phyloP scores from a whole-genome alignment of 2,797 vertebrate species.

The Triplophysa bombifrons region DNA sequence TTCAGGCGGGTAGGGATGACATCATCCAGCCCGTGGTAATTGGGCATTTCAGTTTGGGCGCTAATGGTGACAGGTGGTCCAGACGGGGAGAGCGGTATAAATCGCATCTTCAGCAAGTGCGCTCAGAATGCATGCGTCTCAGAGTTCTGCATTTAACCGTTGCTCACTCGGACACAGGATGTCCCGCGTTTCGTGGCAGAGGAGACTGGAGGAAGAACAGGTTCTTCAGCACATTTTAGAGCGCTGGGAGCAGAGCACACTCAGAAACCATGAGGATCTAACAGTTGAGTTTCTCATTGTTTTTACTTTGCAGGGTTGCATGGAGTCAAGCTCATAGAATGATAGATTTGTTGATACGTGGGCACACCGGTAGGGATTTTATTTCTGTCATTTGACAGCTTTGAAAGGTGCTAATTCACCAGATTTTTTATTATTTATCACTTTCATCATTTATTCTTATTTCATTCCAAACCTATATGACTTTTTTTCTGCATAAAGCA shows the following conservation, averaged over 20 bases:
- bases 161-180: conserved; percentile 60
- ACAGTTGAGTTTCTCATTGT: conserved; percentile 77
- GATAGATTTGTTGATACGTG: background rate
- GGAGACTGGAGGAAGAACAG: conserved; percentile 72
- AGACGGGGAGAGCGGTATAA: conserved; percentile 43
- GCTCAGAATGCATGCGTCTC: background rate
- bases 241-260: conserved; percentile 70
- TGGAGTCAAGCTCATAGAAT: conserved; percentile 3
- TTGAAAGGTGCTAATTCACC: background rate
- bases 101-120: conserved; percentile 44
- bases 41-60: conserved; percentile 49
- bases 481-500: no score
- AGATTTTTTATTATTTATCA: background rate
- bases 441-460: no score
- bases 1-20: conserved; percentile 62
- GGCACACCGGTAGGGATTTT: background rate
- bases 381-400: background rate
- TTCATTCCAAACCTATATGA: no score
- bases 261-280: conserved; percentile 69
- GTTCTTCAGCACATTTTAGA: conserved; percentile 69
- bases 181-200: conserved; percentile 70
- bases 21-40: conserved; percentile 66
- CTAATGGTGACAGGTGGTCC: conserved; percentile 57
- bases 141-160: background rate
- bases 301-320: conserved; percentile 25